Percentiles rank a stretch among this genome's conserved stretches.
Evolutionary conservation across 2,113 vertebrate species (phyloP).

Genomic region (Ardeotis arabs): DNA sequence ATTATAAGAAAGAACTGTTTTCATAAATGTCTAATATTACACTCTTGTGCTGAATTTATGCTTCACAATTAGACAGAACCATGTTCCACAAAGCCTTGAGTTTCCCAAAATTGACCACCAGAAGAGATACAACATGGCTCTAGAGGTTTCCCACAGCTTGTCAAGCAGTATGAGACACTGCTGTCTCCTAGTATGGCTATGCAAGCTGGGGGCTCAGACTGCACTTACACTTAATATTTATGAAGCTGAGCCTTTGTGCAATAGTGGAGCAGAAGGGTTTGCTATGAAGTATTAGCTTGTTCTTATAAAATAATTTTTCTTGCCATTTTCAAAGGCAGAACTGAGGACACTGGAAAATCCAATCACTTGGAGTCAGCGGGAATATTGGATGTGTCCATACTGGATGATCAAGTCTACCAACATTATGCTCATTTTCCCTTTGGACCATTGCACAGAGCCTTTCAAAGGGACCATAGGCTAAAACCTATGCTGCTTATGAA

Average conservation of each 20-base stretch:
- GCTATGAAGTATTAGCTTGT: background rate
- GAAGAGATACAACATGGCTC: background rate
- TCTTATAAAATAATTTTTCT: background rate
- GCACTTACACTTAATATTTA: background rate
- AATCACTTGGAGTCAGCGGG: background rate
- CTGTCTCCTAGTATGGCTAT: background rate
- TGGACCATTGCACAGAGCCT: fast-evolving
- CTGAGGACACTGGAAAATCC: background rate
- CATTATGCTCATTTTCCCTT: background rate
- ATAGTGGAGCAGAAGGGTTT: background rate
- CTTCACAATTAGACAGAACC: background rate
- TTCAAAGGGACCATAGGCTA: background rate
- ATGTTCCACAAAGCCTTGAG: background rate
- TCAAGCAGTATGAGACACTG: background rate
- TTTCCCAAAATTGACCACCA: background rate
- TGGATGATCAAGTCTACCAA: background rate
- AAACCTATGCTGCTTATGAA: background rate
- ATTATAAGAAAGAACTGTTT: background rate
- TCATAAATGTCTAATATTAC: background rate
- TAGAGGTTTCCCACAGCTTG: background rate
- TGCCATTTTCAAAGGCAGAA: background rate
- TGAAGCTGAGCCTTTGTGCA: background rate
- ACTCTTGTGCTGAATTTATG: background rate
- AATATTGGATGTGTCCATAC: background rate
- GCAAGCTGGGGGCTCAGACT: background rate